Conservation (phyloP, 35 echinoderm and acorn worm species). For the Ptychodera flava region DNA sequence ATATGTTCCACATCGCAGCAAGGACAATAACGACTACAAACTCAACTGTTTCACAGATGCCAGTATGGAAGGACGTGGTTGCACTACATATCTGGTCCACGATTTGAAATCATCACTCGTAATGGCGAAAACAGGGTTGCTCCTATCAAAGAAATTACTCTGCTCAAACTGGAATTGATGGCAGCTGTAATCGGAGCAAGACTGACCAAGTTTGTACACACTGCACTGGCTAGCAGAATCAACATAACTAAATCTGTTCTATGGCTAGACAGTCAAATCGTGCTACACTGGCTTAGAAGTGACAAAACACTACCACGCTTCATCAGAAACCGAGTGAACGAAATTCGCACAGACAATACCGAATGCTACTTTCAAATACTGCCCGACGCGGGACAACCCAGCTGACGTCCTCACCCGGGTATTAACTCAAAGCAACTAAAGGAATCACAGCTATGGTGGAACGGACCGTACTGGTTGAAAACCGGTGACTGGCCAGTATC, state of each 20-base stretch:
- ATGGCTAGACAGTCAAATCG: conserved; percentile 9
- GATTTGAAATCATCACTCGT: neutral
- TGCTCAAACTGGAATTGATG: conserved; percentile 5
- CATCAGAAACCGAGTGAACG: neutral
- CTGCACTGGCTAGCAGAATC: neutral
- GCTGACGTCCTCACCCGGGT: conserved; percentile 9
- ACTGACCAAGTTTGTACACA: neutral
- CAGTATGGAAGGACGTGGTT: too few species aligned
- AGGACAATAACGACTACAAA: too few species aligned
- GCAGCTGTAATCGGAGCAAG: conserved; percentile 16
- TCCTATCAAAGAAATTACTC: conserved; percentile 21
- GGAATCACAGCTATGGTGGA: conserved; percentile 1
- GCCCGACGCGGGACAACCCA: neutral
- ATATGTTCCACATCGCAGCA: too few species aligned
- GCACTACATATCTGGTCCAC: conserved; percentile 8
- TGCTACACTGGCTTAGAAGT: neutral
- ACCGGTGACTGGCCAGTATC: neutral
- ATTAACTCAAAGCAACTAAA: conserved; percentile 7
- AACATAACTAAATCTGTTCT: neutral
- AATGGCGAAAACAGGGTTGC: neutral
- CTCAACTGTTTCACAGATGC: conserved; percentile 17
- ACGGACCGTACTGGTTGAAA: conserved; percentile 7
- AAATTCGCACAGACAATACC: neutral
- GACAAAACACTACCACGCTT: neutral
- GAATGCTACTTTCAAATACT: neutral